These are phyloP conservation scores for Wiebesia pumilae DNA, from an alignment of 1,140 invertebrate genomes.

Conservation along the genomic window DNA sequence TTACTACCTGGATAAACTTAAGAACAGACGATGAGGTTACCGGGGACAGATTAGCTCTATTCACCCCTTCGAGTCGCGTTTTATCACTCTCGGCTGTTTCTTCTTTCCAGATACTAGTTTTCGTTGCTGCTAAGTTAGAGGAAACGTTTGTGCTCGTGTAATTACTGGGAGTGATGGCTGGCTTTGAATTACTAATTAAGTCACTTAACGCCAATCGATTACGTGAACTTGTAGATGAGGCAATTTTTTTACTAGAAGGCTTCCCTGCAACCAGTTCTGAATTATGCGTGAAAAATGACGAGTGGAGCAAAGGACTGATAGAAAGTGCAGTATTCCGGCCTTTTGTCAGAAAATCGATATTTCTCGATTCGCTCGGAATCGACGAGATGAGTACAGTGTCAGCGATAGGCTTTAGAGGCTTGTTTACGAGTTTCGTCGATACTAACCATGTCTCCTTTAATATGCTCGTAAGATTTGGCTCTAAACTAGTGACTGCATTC, in stretches of 20 bases:
- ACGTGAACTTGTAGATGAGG: neutral
- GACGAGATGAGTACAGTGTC: neutral
- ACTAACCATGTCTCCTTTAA: slow-evolving; percentile 2
- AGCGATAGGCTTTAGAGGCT: neutral
- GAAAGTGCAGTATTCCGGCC: neutral
- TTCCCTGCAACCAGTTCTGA: neutral
- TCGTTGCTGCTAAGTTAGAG: neutral
- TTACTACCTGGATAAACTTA: neutral
- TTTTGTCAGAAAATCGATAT: neutral
- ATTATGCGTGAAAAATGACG: neutral
- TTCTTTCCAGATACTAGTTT: neutral
- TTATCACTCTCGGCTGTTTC: neutral
- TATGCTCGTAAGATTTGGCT: slow-evolving; percentile 23
- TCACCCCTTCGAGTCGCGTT: neutral
- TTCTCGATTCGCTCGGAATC: neutral
- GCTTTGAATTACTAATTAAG: neutral
- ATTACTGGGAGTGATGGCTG: neutral
- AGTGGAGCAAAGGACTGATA: neutral
- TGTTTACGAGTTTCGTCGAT: slow-evolving; percentile 12
- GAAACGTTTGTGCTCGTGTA: neutral
- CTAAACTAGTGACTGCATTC: neutral
- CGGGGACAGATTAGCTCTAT: neutral
- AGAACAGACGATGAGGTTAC: neutral
- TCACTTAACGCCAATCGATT: neutral
- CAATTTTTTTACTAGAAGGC: neutral